Base-by-base conservation (phyloP, 1,140 invertebrate species). In the Drosophila tristis region DNA sequence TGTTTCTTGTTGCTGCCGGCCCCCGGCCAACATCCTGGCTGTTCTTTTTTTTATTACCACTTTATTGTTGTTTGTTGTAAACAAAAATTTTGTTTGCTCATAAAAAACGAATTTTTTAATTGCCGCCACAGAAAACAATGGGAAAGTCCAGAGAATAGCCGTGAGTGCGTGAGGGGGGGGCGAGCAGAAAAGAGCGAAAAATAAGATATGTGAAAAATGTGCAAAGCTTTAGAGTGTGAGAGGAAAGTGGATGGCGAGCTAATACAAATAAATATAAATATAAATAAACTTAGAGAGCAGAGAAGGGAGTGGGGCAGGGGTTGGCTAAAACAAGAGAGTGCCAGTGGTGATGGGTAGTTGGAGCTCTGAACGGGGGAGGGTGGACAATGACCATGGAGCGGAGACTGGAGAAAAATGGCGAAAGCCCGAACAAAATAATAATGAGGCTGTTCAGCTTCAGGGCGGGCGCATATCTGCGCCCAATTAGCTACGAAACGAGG, bases 1-100 rank as follows among this genome's bases (percentile, higher is more conserved):
- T 70, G 66, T 68, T 70, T 66, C 66, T 70, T 70, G 66, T 49
- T 70, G 45, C 60, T 47, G 63, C 45, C 63, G 39, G 31, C 31
- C 31, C 31, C 0, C 31, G 2, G 3, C 31, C 23, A 25, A 25
- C 23, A 25, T 62, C 5, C 6, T 6, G 26, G 26, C 26, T 29
- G 26, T 29, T 29, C 26, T 29, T 39, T 39, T 39, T 70, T 68
- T 68, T 70, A 66, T 57, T 43, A 25, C 66, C 51, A 53, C 64
- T 70, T 70, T 70, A 70, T 70, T 70, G 64, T 58, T 70, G 66
- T 70, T 70, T 70, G 66, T 70, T 70, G 66, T 43, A 58, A 70
- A 70, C 64, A 68, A 70, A 57, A 56, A 55, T 68, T 54, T 58
- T 68, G 51, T 68, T 68, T 70, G 64, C 50, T 49, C 65, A 70